A percentile compares a stretch with the other conserved stretches of the same genome.
These are phyloP conservation scores for Bubo scandiacus DNA, from an alignment of 2,113 vertebrate species.

Conservation along the genomic window DNA sequence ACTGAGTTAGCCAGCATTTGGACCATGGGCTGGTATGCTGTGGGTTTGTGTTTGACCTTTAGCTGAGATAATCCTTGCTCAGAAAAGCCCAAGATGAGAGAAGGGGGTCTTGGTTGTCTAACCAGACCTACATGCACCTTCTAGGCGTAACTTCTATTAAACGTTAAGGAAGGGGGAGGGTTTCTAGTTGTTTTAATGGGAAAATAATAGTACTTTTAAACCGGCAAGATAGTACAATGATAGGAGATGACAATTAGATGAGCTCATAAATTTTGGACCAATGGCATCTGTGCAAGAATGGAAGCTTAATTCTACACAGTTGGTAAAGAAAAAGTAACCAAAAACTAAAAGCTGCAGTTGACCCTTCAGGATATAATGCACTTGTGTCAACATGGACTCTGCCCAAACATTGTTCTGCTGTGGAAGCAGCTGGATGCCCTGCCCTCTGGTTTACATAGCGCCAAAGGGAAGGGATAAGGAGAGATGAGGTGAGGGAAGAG, in stretches of 20 bases:
- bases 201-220: not conserved
- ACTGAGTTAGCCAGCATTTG: not conserved
- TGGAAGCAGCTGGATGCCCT: constrained; percentile 72
- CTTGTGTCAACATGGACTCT: constrained; percentile 70
- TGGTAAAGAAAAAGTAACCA: not conserved
- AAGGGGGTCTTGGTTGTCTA: not conserved
- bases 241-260: not conserved
- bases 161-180: not conserved
- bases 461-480: not conserved
- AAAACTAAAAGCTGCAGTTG: not conserved
- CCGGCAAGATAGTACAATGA: not conserved
- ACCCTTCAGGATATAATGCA: constrained; percentile 56
- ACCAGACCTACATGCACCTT: rapidly evolving
- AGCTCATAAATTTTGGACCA: not conserved
- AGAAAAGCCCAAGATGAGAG: not conserved
- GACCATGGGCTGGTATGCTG: not conserved
- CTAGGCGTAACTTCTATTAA: not conserved
- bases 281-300: not conserved
- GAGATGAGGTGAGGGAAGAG: not conserved
- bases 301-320: not conserved
- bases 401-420: constrained; percentile 69
- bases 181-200: not conserved
- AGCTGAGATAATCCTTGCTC: not conserved
- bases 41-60: not conserved
- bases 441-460: constrained; percentile 12